Percentiles rank a stretch among this genome's conserved stretches.
Evolutionary conservation across 2,888 invertebrate genomes (phyloP).

Genomic region (Mimachlamys varia): DNA sequence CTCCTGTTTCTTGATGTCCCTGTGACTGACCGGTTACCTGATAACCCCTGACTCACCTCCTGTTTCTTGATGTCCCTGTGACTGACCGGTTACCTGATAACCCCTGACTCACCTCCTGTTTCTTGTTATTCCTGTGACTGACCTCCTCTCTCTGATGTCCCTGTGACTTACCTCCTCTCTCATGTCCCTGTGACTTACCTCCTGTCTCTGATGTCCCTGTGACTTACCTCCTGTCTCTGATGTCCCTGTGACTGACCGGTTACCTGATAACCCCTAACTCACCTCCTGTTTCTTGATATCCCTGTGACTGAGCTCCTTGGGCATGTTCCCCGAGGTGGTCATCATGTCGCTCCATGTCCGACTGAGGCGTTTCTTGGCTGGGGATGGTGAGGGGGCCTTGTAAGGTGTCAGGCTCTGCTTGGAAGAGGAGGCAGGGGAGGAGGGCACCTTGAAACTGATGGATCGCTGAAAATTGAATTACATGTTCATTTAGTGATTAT

Average conservation of each 20-base stretch:
- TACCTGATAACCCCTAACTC: neutral
- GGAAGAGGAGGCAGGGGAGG: slow-evolving; percentile 55
- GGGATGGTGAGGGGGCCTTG: slow-evolving; percentile 73
- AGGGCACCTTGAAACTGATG: slow-evolving; percentile 73
- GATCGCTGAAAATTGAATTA: slow-evolving; percentile 62
- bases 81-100: slow-evolving; percentile 52
- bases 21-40: too few relatives aligned
- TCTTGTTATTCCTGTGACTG: too few relatives aligned
- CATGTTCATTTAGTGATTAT: neutral
- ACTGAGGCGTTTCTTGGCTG: slow-evolving; percentile 70
- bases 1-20: slow-evolving; percentile 78
- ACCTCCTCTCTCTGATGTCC: too few relatives aligned
- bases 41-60: too few relatives aligned
- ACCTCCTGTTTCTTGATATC: slow-evolving; percentile 79
- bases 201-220: slow-evolving; percentile 68
- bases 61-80: slow-evolving; percentile 75
- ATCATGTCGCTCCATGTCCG: slow-evolving; percentile 79
- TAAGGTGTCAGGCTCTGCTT: slow-evolving; percentile 65
- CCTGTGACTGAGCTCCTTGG: slow-evolving; percentile 63
- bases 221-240: slow-evolving; percentile 52
- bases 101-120: too few relatives aligned
- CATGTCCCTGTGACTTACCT: too few relatives aligned
- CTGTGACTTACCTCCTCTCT: too few relatives aligned
- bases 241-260: too few relatives aligned
- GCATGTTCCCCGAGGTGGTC: slow-evolving; percentile 62